Base-by-base conservation (phyloP, 2,113 vertebrate genomes). In the Coregonus clupeaformis region DNA sequence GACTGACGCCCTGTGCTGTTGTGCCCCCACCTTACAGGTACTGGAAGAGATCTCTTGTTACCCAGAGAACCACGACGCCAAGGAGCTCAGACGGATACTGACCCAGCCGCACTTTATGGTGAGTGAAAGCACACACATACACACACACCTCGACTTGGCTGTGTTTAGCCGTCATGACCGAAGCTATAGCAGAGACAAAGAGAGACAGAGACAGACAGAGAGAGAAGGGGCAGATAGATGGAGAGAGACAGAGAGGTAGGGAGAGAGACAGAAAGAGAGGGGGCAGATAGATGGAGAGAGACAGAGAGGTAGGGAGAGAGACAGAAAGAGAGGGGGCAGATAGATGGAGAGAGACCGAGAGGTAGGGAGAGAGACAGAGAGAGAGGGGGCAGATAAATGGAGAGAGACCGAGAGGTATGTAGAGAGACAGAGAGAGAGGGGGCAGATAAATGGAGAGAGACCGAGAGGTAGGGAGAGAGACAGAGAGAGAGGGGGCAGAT, bases 21-120 rank as follows among this genome's bases (percentile, higher is more conserved):
- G 12, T 77, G 36, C 36, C 83, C 69, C 7, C 84, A 69, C 6
- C 85, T 88, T 83, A 65, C 88, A 99, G 98, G 97, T 98, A 82
- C 95, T 99, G 92, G 97, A 99, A 93, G 97, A 98, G 93, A 96
- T 99, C 93, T 97, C 96, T 83, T 98, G 97, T 92, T 98, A 97
- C 93, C 94, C 96, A 79, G 97, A 99, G 86, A 98, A 98, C 89
- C 96, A 89, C 89, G 98, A 99, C 84, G 96, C 94, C 85, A 99
- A 99, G 85, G 98, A 99, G 81, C 94, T 99, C 83, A 94, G 97
- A 84, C 93, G 96, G 91, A 97, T 99, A 92, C 93, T 99, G 92
- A 98, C 96, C 80, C 97, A 98, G 93, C 97, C 98, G 78, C 98
- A 99, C 95, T 99, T 99, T 94, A 99, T 99, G 97, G 98, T 98